phyloP scores from a whole-genome alignment of 2,888 invertebrate species.

The Adelphocoris suturalis region DNA sequence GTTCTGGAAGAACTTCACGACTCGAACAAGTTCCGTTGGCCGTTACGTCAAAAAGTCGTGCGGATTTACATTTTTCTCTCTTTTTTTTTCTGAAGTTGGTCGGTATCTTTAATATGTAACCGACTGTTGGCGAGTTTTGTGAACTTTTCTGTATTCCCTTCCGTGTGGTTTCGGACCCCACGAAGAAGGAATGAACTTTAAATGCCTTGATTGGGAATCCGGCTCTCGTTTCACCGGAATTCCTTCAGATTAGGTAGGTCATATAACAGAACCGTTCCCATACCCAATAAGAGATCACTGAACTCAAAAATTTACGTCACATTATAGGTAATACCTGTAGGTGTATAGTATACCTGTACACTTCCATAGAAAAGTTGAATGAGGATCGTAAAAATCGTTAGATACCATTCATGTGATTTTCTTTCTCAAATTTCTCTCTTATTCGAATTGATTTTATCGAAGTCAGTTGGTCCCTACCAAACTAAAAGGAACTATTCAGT shows the following conservation, averaged over 20 bases:
- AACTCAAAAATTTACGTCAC: no score
- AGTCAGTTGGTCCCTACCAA: no score
- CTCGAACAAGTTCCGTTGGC: conserved; percentile 15
- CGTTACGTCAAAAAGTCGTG: conserved; percentile 26
- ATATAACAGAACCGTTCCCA: no score
- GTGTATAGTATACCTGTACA: no score
- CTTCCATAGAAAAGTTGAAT: no score
- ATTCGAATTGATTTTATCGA: no score
- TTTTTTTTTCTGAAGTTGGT: not conserved
- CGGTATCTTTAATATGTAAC: not conserved
- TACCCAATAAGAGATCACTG: no score
- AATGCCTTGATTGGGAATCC: not conserved
- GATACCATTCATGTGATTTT: no score
- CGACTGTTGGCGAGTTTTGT: not conserved
- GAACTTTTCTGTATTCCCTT: conserved; percentile 2
- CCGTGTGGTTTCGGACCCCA: not conserved
- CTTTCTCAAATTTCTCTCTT: no score
- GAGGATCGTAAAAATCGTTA: no score
- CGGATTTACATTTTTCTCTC: conserved; percentile 1
- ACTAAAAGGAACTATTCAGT: no score
- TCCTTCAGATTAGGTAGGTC: not conserved
- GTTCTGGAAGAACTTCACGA: not conserved
- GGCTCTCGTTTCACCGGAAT: not conserved
- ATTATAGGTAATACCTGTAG: no score
- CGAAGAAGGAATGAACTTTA: conserved; percentile 1